phyloP scores from a whole-genome alignment of 2,113 vertebrate species.

The Ictidomys tridecemlineatus region DNA sequence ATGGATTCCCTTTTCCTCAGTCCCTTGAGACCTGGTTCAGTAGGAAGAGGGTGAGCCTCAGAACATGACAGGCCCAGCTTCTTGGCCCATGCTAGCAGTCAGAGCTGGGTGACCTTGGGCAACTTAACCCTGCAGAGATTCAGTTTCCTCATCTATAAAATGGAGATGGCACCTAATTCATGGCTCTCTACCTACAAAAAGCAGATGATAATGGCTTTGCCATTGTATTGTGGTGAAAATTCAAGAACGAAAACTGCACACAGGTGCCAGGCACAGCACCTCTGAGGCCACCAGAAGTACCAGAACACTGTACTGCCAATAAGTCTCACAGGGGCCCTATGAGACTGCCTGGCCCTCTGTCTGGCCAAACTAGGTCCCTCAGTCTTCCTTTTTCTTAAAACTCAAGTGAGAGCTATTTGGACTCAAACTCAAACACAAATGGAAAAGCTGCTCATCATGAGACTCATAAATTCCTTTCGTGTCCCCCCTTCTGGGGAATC shows the following conservation, averaged over 20 bases:
- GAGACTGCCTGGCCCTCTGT: not conserved
- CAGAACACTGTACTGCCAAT: fast-evolving
- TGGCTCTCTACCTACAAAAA: not conserved
- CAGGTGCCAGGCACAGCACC: not conserved
- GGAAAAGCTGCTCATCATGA: not conserved
- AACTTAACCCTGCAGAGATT: not conserved
- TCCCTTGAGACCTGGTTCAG: not conserved
- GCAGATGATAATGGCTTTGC: not conserved
- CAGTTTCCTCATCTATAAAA: not conserved
- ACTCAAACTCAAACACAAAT: not conserved
- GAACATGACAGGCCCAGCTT: not conserved
- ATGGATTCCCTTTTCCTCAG: not conserved
- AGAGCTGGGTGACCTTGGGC: not conserved
- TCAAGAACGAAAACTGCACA: not conserved
- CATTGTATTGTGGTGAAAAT: not conserved
- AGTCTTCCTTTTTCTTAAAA: not conserved
- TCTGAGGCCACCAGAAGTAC: not conserved
- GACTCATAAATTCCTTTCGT: not conserved
- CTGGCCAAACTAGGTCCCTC: not conserved
- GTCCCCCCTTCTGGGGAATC: not conserved
- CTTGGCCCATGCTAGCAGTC: not conserved
- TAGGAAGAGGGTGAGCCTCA: not conserved
- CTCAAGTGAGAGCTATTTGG: not conserved
- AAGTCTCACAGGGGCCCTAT: not conserved
- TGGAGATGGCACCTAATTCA: not conserved